Evolutionary conservation across 2,888 invertebrate genomes (phyloP), one percentile per base, ranked within the genome.

Genomic region (Xestobium rufovillosum): DNA sequence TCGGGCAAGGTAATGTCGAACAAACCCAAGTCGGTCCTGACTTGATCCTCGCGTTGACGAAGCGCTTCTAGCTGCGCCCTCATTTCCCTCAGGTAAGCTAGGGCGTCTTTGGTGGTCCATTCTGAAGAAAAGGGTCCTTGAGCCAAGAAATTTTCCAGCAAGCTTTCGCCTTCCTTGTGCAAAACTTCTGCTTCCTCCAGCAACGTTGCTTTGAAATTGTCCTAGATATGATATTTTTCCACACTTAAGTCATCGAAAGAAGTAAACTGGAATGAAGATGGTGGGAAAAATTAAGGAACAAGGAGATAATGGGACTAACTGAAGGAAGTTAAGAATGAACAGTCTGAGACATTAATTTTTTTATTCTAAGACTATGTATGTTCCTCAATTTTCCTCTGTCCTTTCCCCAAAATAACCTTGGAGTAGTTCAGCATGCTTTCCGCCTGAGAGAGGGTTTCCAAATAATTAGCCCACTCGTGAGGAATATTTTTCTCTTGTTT

Each of bases 1-100:
- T 78, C 76, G 31, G 83, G 81, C 34, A 83, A 80, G 59, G 80
- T 84, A 34, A 90, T 75, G 52, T 82, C 80, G 58, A 90, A 89
- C 30, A 86, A 76, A 16, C 72, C 74, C 39, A 90, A 70, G 52
- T 89, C 83, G 60, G 72, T 67, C 52, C 76, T 75, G 53, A 88
- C 70, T 32, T 69, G 68, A 34, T 70, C 70, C 57, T 88, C 85
- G 55, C 76, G 76, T 23, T 72, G 70, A 53, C 78, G 72, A 42
- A 84, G 64, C 1, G 65, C 66, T 34, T 70, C 67, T 4, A 79
- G 58, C 44, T 73, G 69, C 2, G 67, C 68, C 53, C 72, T 69
- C 42, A 71, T 72, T 30, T 69, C 65, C 36, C 65, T 66, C 17
- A 82, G 57, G 57, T 75, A 75, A 1, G 63, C 50, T 40, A 78